phyloP scores from a whole-genome alignment of 2,797 vertebrate genomes.

The Arnoldichthys spilopterus region DNA sequence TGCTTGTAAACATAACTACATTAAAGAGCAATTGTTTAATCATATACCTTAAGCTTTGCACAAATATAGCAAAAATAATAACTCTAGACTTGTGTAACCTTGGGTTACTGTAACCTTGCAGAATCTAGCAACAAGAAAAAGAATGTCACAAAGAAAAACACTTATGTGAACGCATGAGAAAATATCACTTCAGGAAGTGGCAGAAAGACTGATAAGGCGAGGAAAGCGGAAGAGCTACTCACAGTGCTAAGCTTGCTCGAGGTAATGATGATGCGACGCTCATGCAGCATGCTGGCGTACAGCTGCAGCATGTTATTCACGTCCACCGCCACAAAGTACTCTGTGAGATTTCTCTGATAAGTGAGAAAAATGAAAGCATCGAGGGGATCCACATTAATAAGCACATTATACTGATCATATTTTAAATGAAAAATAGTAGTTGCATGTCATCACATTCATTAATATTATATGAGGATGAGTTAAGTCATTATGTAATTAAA shows the following conservation, averaged over 20 bases:
- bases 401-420: too few species aligned
- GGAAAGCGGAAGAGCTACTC: constrained; percentile 73
- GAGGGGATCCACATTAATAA: too few species aligned
- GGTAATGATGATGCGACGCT: constrained; percentile 95
- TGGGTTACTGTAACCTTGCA: not conserved
- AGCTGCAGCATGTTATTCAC: constrained; percentile 97
- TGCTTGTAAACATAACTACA: too few species aligned
- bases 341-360: constrained; percentile 94
- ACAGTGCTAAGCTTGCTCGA: constrained; percentile 99
- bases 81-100: not conserved
- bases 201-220: not conserved
- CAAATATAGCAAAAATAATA: too few species aligned
- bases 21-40: too few species aligned
- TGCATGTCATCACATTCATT: too few species aligned
- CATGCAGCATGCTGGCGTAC: constrained; percentile 96
- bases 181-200: not conserved
- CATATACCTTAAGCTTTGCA: too few species aligned
- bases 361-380: constrained; percentile 27
- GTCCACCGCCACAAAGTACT: constrained; percentile 99
- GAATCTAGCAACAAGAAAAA: not conserved
- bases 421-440: too few species aligned
- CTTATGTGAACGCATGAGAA: not conserved
- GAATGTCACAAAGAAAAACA: not conserved
- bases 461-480: too few species aligned
- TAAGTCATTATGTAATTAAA: too few species aligned